Evolutionary conservation across 2,797 vertebrate species (phyloP), one percentile per base, ranked within the genome.

Genomic region (Tinamus major): DNA sequence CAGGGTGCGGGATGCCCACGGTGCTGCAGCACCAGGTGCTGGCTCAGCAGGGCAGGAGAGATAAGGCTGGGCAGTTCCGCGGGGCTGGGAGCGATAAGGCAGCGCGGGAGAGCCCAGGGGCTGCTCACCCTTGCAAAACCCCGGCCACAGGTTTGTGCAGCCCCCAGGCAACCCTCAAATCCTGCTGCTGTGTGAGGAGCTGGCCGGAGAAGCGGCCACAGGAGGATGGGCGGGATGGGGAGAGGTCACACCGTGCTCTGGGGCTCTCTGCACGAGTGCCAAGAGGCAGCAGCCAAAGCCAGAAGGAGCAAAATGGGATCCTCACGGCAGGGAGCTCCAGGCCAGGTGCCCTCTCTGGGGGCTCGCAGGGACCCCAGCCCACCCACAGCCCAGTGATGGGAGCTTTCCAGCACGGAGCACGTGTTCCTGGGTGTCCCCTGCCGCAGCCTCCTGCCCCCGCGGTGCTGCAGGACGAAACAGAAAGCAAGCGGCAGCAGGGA

Each of bases 1-100:
- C 59, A 37, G 3, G 9, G 2, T 29, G 26, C 0, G 0, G 71
- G 79, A 41, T 74, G n/a, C 44, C 14, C 0, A 0, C 0, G 4
- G 49, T 0, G 0, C 51, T 1, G 5, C 3, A 33, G 46, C 46
- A 15, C 3, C 58, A 42, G 41, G n/a, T 87, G 87, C 92, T 82
- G 79, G 51, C 94, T 74, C 93, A 88, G 94, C 90, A 90, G 37
- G 37, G 26, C 2, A 4, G 58, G 9, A 0, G 1, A 46, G 74
- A 84, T 84, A 90, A 90, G 56, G 59, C 55, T 44, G 31, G 2
- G 41, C 69, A 87, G n/a, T 75, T 33, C 58, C 2, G 2, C 7
- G 2, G 94, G 55, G 72, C 63, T 92, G 64, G 21, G 21, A 65
- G 46, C 69, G 55, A 71, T 29, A 79, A 78, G 71, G 11, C 0